Evolutionary conservation across 2,888 invertebrate species (phyloP).

Genomic region (Sarcophaga variegata): DNA sequence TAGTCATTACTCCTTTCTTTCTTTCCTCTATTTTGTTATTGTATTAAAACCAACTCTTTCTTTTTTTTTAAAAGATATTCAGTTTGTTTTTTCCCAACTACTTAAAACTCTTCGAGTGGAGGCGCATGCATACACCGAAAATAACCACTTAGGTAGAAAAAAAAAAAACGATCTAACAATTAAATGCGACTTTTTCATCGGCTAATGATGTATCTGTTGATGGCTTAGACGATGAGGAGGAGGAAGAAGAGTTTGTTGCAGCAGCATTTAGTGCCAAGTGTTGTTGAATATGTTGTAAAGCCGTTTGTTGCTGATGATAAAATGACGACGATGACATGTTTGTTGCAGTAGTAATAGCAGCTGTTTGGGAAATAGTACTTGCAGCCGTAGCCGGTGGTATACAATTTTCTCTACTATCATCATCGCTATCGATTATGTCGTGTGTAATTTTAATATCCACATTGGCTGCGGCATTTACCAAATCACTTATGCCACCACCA

Average conservation of each 20-base stretch:
- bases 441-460: conserved; percentile 22
- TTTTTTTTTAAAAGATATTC: neutral
- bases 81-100: conserved; percentile 43
- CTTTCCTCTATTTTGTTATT: neutral
- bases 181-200: conserved; percentile 65
- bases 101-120: conserved; percentile 61
- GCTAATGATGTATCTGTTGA: conserved; percentile 17
- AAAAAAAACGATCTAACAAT: conserved; percentile 41
- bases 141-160: conserved; percentile 15
- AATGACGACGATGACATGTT: conserved; percentile 41
- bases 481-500: conserved; percentile 1
- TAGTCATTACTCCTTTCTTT: conserved; percentile 2
- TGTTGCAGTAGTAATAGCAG: neutral
- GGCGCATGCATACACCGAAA: conserved; percentile 56
- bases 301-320: conserved; percentile 75
- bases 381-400: neutral
- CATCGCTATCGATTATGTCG: neutral
- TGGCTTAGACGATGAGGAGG: conserved; percentile 13
- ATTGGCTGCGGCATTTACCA: neutral
- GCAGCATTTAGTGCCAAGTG: conserved; percentile 61
- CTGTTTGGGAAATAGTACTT: neutral
- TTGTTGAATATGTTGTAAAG: conserved; percentile 75
- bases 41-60: conserved; percentile 57
- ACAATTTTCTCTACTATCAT: conserved; percentile 39
- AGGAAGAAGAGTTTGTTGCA: conserved; percentile 3